Evolutionary conservation across 2,797 vertebrate species (phyloP).

Genomic region (Sternarchorhynchus goeldii): DNA sequence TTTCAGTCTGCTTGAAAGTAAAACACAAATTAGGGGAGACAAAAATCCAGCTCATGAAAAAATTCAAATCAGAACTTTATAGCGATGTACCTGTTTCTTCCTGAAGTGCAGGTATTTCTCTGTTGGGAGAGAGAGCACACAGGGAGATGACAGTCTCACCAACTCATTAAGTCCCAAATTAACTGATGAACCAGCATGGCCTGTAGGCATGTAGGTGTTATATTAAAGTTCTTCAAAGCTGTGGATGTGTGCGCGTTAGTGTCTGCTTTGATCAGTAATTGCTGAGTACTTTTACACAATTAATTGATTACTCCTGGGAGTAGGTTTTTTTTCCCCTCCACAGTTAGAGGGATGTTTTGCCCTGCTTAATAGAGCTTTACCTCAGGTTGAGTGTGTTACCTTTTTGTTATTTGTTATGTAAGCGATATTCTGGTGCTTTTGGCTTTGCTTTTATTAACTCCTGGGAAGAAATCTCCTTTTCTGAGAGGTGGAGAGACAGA

Average conservation of each 20-base stretch:
- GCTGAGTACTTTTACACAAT: constrained; percentile 72
- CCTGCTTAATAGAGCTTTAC: constrained; percentile 56
- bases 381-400: constrained; percentile 52
- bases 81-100: constrained; percentile 47
- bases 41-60: not conserved
- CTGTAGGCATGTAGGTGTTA: constrained; percentile 71
- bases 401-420: not conserved
- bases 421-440: not conserved
- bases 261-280: constrained; percentile 74
- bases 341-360: constrained; percentile 27
- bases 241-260: constrained; percentile 68
- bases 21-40: too few species aligned
- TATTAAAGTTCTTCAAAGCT: constrained; percentile 75
- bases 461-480: constrained; percentile 1
- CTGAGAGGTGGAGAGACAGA: not conserved
- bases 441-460: constrained; percentile 2
- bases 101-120: constrained; percentile 53
- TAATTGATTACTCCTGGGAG: constrained; percentile 74
- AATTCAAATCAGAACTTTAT: not conserved
- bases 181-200: constrained; percentile 68
- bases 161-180: constrained; percentile 74
- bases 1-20: too few species aligned
- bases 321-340: constrained; percentile 42
- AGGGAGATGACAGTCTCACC: constrained; percentile 66
- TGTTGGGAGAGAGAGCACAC: constrained; percentile 52